A percentile compares a stretch with the other conserved stretches of the same genome.
phyloP scores from a whole-genome alignment of 2,113 vertebrate species.

The cat (Felis catus) region F.catus_Fca126_mat1.0 CM031413.1:77027001-77027500 shows the following conservation, averaged over 20 bases:
- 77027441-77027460: neutral
- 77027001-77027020: constrained; percentile 44
- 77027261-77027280: neutral
- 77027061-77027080: neutral
- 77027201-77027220: neutral
- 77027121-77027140: neutral
- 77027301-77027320: neutral
- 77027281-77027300: neutral
- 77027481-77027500: neutral
- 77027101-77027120: neutral
- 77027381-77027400: neutral
- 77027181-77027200: neutral
- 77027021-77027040: neutral
- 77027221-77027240: neutral
- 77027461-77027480: neutral
- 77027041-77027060: neutral
- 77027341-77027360: neutral
- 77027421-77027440: neutral
- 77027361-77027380: neutral
- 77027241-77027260: no score
- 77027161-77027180: neutral
- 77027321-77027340: neutral
- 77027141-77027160: neutral
- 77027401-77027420: neutral
- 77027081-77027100: neutral